Evolutionary conservation across 1,140 invertebrate species (phyloP), one percentile per base, ranked within the genome.

Genomic region (Neodiprion fabricii): DNA sequence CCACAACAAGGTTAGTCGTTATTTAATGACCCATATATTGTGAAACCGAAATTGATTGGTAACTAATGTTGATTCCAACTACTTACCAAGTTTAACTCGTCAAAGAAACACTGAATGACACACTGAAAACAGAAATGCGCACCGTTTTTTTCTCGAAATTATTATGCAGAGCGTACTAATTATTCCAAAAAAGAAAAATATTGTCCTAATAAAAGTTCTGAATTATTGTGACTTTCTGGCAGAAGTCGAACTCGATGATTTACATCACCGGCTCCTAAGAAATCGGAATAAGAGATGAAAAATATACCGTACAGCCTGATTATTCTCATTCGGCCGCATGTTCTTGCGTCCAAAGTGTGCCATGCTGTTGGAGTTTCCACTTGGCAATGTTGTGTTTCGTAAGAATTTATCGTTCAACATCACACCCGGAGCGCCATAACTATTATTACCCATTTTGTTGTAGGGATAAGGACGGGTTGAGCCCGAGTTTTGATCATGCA

Each of bases 21-120:
- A 40, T 40, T 5, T 40, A 40, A 40, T 3, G 28, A 40, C 28
- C 28, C 28, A 40, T 40, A 40, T 40, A 40, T 40, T 40, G 5
- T 5, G 28, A 40, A 40, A 40, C 28, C 28, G 28, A 40, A 40
- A 40, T 5, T 7, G 53, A 14, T 61, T 61, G n/a, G 53, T 40
- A 2, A 61, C 9, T 14, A 17, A 61, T 5, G 28, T 40, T 40
- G 2, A 40, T 40, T 40, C 9, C 53, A 61, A 17, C 21, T 79
- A 79, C 82, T 77, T 79, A 87, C 86, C 75, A 84, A 73, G 75
- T 88, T 86, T 17, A 88, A 74, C 81, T 88, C 86, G 49, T 83
- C 81, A 74, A 88, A 88, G 72, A 88, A 85, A 79, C 87, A 88
- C 48, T 88, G 86, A 12, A 79, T 70, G n/a, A 84, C 72, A 69